Conservation (phyloP, 2,888 invertebrate genomes). For the Sialis lutaria region DNA sequence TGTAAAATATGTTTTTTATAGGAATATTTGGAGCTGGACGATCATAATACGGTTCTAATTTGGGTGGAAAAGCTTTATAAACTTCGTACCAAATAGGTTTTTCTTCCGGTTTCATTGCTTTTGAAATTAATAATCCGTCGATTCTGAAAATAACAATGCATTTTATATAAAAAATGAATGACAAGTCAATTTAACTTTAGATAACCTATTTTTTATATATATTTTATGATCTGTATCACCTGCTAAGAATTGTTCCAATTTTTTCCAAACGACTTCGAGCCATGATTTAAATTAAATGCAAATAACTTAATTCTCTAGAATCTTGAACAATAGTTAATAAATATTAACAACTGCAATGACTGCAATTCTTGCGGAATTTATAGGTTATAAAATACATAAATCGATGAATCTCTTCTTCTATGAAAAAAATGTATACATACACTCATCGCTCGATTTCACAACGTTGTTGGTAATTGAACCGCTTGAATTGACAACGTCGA, state of each 20-base stretch:
- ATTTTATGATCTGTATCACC: conserved; percentile 32
- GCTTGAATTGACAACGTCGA: too few species aligned
- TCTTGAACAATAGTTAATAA: too few species aligned
- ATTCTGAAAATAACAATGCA: conserved; percentile 33
- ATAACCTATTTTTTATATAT: background rate
- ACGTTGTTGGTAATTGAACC: too few species aligned
- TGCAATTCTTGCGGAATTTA: too few species aligned
- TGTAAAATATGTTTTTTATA: conserved; percentile 57
- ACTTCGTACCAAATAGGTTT: conserved; percentile 88
- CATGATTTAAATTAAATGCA: conserved; percentile 23
- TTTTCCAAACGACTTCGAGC: conserved; percentile 53
- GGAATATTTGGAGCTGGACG: conserved; percentile 41
- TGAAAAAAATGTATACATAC: too few species aligned
- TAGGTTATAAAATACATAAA: too few species aligned
- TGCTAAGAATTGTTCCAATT: conserved; percentile 52
- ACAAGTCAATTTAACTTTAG: background rate
- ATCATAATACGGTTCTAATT: conserved; percentile 61
- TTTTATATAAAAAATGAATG: background rate
- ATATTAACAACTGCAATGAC: too few species aligned
- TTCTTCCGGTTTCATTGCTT: conserved; percentile 64
- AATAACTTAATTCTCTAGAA: too few species aligned
- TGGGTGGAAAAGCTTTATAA: conserved; percentile 81
- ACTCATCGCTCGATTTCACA: too few species aligned
- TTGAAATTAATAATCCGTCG: conserved; percentile 59
- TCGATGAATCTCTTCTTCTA: too few species aligned